Conservation (phyloP, 2,888 invertebrate species). For the Thera britannica region DNA sequence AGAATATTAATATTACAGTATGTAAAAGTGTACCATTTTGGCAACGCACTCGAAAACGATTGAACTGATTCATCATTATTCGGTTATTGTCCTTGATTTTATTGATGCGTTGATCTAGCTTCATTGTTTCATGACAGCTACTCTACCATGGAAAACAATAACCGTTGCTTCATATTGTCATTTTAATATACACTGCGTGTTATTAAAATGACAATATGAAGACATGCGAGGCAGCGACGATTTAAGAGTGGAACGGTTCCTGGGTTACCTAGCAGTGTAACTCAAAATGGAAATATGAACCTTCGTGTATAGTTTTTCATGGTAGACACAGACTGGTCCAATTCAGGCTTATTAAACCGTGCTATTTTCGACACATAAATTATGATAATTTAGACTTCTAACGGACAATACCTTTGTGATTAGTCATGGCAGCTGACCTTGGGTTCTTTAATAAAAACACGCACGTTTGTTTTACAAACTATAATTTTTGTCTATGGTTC, state of each 20-base stretch:
- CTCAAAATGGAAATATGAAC: too few species aligned
- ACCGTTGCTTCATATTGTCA: too few species aligned
- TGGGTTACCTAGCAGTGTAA: too few species aligned
- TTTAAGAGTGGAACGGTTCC: too few species aligned
- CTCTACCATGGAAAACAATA: too few species aligned
- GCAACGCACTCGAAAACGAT: constrained; percentile 1
- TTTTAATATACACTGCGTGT: too few species aligned
- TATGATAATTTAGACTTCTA: constrained; percentile 8
- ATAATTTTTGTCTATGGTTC: too few species aligned
- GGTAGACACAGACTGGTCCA: constrained; percentile 14
- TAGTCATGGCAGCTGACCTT: constrained; percentile 1
- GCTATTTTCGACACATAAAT: constrained; percentile 21
- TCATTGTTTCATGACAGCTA: constrained; percentile 26
- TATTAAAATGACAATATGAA: too few species aligned
- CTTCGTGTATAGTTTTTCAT: too few species aligned
- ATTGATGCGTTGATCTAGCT: constrained; percentile 24
- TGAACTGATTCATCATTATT: constrained; percentile 19
- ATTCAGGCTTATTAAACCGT: constrained; percentile 28
- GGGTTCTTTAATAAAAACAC: background rate
- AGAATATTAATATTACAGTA: background rate
- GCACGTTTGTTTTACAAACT: background rate
- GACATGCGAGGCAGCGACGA: too few species aligned
- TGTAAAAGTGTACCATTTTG: background rate
- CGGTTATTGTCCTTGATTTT: constrained; percentile 38
- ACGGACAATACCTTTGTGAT: constrained; percentile 10